These are phyloP conservation scores for Octodon degus DNA, from an alignment of 2,113 vertebrate genomes.

Conservation along the genomic window DNA sequence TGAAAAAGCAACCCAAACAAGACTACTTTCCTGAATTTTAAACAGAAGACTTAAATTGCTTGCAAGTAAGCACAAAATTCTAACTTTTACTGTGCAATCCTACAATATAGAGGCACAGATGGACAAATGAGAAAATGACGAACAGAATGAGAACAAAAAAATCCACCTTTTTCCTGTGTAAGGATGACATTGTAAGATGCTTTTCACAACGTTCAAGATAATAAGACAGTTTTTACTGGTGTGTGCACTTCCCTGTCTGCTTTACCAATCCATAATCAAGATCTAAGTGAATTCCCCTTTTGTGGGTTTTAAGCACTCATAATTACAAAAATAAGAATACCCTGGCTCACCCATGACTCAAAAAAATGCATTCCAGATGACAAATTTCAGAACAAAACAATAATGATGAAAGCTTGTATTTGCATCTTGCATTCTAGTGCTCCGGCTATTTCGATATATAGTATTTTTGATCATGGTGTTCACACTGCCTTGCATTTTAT, in stretches of 20 bases:
- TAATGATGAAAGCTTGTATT: neutral
- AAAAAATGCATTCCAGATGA: neutral
- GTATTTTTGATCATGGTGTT: neutral
- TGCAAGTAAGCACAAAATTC: slow-evolving; percentile 74
- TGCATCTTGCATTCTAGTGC: neutral
- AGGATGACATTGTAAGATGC: neutral
- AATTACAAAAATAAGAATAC: neutral
- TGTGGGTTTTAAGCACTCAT: neutral
- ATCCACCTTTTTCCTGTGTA: neutral
- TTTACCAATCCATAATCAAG: neutral
- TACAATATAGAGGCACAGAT: slow-evolving; percentile 46
- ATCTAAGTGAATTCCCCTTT: neutral
- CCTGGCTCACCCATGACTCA: neutral
- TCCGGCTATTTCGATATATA: neutral
- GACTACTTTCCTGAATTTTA: slow-evolving; percentile 80
- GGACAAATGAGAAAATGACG: slow-evolving; percentile 53
- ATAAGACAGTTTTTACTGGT: neutral
- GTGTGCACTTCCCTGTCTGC: neutral
- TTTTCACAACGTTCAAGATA: neutral
- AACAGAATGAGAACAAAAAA: neutral
- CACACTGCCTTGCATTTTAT: neutral
- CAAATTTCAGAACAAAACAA: neutral
- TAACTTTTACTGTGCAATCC: slow-evolving; percentile 66
- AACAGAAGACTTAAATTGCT: slow-evolving; percentile 78
- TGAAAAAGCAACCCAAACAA: slow-evolving; percentile 81